These are phyloP conservation scores for Tenthredo mesomela DNA, from an alignment of 2,888 invertebrate genomes.

Conservation along the genomic window DNA sequence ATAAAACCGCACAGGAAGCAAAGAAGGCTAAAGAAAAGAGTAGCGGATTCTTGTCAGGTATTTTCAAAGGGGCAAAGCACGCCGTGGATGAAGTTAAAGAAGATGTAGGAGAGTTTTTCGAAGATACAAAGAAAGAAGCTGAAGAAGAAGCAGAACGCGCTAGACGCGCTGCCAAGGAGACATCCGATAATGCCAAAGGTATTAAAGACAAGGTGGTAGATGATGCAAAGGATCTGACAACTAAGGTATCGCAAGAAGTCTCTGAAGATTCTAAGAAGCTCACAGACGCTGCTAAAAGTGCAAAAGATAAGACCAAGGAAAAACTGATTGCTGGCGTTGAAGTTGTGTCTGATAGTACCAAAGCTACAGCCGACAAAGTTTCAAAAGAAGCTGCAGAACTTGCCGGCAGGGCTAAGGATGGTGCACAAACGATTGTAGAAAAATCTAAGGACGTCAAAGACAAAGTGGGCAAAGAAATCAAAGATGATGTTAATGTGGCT, in stretches of 20 bases:
- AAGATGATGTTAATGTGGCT: constrained; percentile 56
- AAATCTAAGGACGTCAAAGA: constrained; percentile 46
- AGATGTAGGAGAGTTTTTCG: constrained; percentile 64
- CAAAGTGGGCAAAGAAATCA: constrained; percentile 43
- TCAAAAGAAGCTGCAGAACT: constrained; percentile 30
- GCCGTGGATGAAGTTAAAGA: constrained; percentile 62
- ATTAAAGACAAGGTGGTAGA: constrained; percentile 60
- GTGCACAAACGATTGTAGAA: constrained; percentile 54
- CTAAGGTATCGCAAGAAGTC: constrained; percentile 60
- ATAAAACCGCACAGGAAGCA: constrained; percentile 79
- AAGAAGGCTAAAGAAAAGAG: constrained; percentile 76
- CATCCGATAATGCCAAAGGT: constrained; percentile 74
- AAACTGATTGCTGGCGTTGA: constrained; percentile 48
- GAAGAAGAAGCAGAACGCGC: constrained; percentile 59
- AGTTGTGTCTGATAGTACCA: constrained; percentile 75
- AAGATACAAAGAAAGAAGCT: constrained; percentile 66
- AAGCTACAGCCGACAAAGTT: constrained; percentile 77
- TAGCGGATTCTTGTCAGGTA: constrained; percentile 61
- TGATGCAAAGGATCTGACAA: constrained; percentile 59
- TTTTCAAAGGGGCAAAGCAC: constrained; percentile 68
- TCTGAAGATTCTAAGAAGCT: constrained; percentile 76
- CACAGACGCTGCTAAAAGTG: constrained; percentile 78
- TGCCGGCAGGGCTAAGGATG: constrained; percentile 62
- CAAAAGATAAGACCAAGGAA: constrained; percentile 70
- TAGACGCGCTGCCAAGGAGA: constrained; percentile 51